Evolutionary conservation across 1,140 invertebrate species (phyloP).

Genomic region (Brachionus angularis): DNA sequence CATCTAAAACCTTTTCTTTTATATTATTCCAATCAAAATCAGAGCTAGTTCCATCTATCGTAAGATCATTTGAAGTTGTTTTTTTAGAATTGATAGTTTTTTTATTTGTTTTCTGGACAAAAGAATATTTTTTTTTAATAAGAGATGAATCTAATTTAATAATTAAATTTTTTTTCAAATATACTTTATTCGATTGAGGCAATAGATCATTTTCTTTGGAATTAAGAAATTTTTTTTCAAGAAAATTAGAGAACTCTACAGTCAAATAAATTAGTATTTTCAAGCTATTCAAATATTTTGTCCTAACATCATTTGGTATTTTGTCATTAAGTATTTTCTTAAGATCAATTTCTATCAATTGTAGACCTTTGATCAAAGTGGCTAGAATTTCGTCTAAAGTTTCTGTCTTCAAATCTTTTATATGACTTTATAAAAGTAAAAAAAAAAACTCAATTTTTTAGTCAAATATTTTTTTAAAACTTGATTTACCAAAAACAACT

Average conservation of each 20-base stretch:
- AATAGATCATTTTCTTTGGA: constrained; percentile 22
- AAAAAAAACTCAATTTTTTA: neutral
- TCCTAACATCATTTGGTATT: neutral
- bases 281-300: constrained; percentile 1
- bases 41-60: neutral
- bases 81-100: constrained; percentile 1
- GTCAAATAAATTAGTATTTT: constrained; percentile 40
- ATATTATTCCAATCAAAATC: constrained; percentile 62
- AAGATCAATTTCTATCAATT: constrained; percentile 16
- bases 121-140: too few relatives aligned
- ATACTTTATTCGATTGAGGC: constrained; percentile 21
- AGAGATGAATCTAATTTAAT: neutral
- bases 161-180: neutral
- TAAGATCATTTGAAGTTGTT: neutral
- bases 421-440: constrained; percentile 14
- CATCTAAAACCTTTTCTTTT: constrained; percentile 64
- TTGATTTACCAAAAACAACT: constrained; percentile 35
- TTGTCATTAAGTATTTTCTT: constrained; percentile 18
- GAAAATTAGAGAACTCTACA: constrained; percentile 29
- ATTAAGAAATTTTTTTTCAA: constrained; percentile 37
- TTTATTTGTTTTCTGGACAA: neutral
- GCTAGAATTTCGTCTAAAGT: constrained; percentile 26
- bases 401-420: constrained; percentile 24
- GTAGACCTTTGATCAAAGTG: constrained; percentile 16
- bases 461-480: neutral